Conservation (phyloP, 2,888 invertebrate species). For the Halictus ligatus region DNA sequence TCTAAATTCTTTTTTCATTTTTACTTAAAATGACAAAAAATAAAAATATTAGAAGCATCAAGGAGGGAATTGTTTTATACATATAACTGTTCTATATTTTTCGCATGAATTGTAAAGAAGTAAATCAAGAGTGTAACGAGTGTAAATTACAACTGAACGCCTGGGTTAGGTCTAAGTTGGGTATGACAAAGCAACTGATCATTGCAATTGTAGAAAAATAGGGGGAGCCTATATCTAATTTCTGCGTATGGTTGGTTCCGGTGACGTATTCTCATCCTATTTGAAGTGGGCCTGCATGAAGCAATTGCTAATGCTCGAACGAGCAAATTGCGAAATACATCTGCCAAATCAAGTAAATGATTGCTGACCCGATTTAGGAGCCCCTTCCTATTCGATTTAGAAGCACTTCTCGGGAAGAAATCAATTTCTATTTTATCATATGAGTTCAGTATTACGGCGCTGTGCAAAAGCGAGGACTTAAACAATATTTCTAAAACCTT, state of each 20-base stretch:
- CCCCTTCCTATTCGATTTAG: constrained; percentile 36
- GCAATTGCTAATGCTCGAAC: constrained; percentile 22
- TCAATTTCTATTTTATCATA: constrained; percentile 28
- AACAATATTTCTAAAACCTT: neutral
- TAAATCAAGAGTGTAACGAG: neutral
- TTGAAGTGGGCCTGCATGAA: neutral
- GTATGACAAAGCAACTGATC: neutral
- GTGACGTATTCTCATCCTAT: constrained; percentile 10
- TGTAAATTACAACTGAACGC: too few relatives aligned
- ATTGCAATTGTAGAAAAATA: neutral
- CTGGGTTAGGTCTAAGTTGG: too few relatives aligned
- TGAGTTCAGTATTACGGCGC: neutral
- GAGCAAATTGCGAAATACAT: constrained; percentile 31
- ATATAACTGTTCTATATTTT: too few relatives aligned
- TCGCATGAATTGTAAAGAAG: neutral
- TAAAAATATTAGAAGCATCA: neutral
- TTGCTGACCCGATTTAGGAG: constrained; percentile 38
- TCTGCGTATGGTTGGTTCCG: neutral
- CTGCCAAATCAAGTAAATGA: constrained; percentile 34
- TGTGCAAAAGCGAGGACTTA: neutral
- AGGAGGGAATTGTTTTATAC: too few relatives aligned
- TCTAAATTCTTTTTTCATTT: too few relatives aligned
- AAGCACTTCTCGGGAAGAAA: constrained; percentile 25
- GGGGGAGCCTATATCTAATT: neutral
- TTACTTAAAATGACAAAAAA: neutral